Base-by-base conservation (phyloP, 2,113 vertebrate species). In the Nesogale talazaci region DNA sequence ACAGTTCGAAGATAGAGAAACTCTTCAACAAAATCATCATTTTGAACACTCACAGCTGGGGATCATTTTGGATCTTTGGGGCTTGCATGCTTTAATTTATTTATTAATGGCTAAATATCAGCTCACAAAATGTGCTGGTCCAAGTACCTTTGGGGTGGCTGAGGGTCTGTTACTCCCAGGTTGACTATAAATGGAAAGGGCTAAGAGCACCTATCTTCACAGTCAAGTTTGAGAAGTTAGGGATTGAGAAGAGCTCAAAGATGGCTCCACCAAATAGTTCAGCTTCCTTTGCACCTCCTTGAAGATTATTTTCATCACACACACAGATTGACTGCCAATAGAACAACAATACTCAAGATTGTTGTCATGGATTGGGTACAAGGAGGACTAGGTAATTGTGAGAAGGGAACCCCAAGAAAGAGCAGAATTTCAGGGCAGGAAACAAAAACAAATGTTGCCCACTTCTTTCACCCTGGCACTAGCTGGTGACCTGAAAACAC, bases 371-470 rank as follows among this genome's bases (percentile, higher is more conserved):
- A 52, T 31, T 19, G 31, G 63, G n/a, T n/a, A 38, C 31, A 74
- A 17, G 57, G 52, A 52, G n/a, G n/a, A 19, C 38, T 22, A 40
- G 1, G 19, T 81, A 56, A n/a, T 25, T 6, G 70, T 0, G 1
- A 92, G 56, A 16, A 25, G 31, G 19, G 22, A 3, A 9, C 29
- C 34, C 22, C 5, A 15, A 12, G 40, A 7, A 6, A 57, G 20
- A 1, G 0, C 38, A 34, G 29, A 75, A 42, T 29, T 2, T 0
- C 20, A 5, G 1, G 9, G 4, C 4, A 0, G 76, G 52, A 10
- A 17, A 0, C 31, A 1, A 34, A n/a, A 29, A 7, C 10, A 15
- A n/a, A 9, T 3, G 3, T 11, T 16, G 56, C 29, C 59, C 79
- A 20, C 89, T 72, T 16, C 2, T 63, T 10, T 59, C 57, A 23